Evolutionary conservation across 1,140 invertebrate genomes (phyloP), one percentile per base, ranked within the genome.

Genomic region (Schlechtendalia chinensis): DNA sequence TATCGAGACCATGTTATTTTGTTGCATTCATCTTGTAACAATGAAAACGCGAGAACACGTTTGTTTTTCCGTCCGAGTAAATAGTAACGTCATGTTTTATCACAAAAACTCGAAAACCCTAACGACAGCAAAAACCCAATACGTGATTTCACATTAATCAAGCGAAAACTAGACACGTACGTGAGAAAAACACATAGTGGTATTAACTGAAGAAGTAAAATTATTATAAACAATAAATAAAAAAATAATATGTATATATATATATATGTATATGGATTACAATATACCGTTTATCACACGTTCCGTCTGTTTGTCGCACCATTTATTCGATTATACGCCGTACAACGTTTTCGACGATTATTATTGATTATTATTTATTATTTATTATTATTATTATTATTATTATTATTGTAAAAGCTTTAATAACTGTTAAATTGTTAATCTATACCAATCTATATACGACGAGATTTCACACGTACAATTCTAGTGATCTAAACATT

Each of bases 401-500:
- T 54, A 19, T 54, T 14, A 61, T 27, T 47, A 45, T 39, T 67
- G 10, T 32, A 69, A 47, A 47, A 69, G 45, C 65, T 47, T 27
- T 45, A 22, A 69, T 50, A 47, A 22, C 47, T 69, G 45, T 69
- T 69, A 69, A 47, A 24, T 24, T 69, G 14, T 69, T 50, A 47
- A 19, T 14, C 22, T 8, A 14, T 69, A 69, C 32, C 32, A 39
- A 67, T 11, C n/a, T n/a, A 22, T 39, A 65, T 39, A 67, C 16
- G 32, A 67, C 32, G 19, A 45, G 6, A 65, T n/a, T 19, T 5
- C 53, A 71, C 6, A 17, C n/a, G n/a, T 69, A 24, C 19, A 24
- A 27, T 71, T 71, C 50, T 71, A 50, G 22, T 71, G 16, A 71
- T 69, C 47, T 69, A 69, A n/a, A 45, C 39, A 47, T 47, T 69